These are phyloP conservation scores for Pungitius pungitius DNA, from an alignment of 2,113 vertebrate species.

Conservation along the genomic window DNA sequence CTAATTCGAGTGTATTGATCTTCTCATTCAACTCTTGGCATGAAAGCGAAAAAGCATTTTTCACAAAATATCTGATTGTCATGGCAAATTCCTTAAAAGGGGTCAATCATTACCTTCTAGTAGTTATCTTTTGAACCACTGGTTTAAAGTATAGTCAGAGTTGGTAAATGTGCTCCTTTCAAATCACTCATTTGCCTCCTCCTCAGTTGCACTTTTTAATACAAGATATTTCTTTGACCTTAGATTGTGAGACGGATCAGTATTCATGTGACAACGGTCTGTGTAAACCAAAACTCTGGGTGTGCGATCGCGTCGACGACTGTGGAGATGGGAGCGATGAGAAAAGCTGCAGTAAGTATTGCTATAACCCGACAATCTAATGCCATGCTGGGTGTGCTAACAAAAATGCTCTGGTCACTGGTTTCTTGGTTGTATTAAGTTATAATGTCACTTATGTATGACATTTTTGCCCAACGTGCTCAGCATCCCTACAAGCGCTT, in stretches of 20 bases:
- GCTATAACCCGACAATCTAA: constrained; percentile 27
- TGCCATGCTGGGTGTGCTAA: constrained; percentile 54
- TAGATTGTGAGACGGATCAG: constrained; percentile 76
- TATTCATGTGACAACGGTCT: constrained; percentile 77
- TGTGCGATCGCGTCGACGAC: constrained; percentile 81
- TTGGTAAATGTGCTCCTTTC: neutral
- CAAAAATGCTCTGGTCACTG: constrained; percentile 58
- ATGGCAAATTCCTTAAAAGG: neutral
- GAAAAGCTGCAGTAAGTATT: constrained; percentile 75
- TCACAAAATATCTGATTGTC: neutral
- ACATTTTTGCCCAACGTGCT: constrained; percentile 47
- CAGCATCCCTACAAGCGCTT: constrained; percentile 28
- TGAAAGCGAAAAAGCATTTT: neutral
- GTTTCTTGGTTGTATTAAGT: constrained; percentile 32
- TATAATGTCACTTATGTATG: constrained; percentile 67
- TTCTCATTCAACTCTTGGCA: neutral
- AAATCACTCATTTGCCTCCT: neutral
- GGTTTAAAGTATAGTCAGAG: neutral
- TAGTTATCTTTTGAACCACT: neutral
- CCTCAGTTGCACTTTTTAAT: neutral
- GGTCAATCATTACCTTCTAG: neutral
- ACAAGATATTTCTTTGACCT: neutral
- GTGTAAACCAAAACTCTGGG: constrained; percentile 78
- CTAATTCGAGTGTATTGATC: neutral
- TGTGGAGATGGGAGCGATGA: constrained; percentile 83